phyloP scores from a whole-genome alignment of 2,888 invertebrate genomes.

The Amphipoea oculea region DNA sequence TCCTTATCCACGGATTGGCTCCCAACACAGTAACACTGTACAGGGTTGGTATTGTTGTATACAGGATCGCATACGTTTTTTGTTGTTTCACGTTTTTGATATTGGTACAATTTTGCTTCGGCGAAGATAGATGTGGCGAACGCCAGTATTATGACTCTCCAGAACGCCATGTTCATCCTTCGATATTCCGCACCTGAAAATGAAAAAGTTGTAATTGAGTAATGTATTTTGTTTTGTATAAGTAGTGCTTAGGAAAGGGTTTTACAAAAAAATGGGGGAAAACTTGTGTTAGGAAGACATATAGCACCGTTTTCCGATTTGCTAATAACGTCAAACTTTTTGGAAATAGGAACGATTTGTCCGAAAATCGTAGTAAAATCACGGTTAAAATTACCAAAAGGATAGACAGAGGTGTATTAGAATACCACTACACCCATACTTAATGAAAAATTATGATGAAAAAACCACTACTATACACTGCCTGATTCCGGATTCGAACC shows the following conservation, averaged over 20 bases:
- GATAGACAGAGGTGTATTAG: not conserved
- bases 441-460: not conserved
- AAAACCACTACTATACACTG: too few relatives aligned
- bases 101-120: constrained; percentile 76
- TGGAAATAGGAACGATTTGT: too few relatives aligned
- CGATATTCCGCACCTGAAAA: constrained; percentile 73
- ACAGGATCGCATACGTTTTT: constrained; percentile 79
- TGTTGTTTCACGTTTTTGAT: constrained; percentile 75
- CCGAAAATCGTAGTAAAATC: not conserved
- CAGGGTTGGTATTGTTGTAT: constrained; percentile 77
- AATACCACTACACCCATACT: not conserved
- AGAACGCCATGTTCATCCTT: constrained; percentile 73
- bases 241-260: too few relatives aligned
- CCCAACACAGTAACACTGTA: constrained; percentile 82
- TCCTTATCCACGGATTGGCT: constrained; percentile 78
- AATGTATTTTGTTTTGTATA: not conserved
- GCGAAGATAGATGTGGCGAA: constrained; percentile 74
- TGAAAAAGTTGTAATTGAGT: constrained; percentile 59
- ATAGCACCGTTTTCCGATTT: not conserved
- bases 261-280: not conserved
- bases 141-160: constrained; percentile 76
- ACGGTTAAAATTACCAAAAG: not conserved
- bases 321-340: not conserved
- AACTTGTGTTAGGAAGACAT: not conserved
- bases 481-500: not conserved